Evolutionary conservation across 2,113 vertebrate genomes (phyloP), one percentile per base, ranked within the genome.

Genomic region (Cercopithecus mona): DNA sequence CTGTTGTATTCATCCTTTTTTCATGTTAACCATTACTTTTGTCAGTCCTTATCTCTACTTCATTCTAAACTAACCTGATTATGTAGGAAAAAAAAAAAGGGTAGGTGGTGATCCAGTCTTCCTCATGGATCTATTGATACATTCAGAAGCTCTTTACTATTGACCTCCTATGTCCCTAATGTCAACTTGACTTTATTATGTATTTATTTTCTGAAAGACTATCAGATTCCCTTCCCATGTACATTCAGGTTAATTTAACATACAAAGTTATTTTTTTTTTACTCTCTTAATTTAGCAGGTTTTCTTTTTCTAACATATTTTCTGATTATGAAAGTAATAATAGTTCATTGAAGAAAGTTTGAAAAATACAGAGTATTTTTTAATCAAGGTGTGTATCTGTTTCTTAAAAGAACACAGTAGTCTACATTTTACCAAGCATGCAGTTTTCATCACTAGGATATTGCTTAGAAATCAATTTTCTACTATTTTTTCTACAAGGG

Each of bases 161-260:
- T 14, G 61, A 64, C 61, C 27, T 90, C 40, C 11, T 85, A 5
- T 30, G n/a, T 78, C 20, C 30, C 81, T 91, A 80, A 76, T 91
- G 72, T 73, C 35, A 78, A 14, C 30, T 70, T 75, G n/a, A 84
- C 18, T 73, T 85, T 93, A 35, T 72, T 81, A 38, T 52, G 5
- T 95, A n/a, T 96, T 57, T 86, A 59, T 93, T 96, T 97, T 55
- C 38, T 93, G n/a, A 35, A 50, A 90, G n/a, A 96, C 76, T 85
- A 12, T 91, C n/a, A 92, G 27, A 64, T 76, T 92, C 23, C n/a
- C 10, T 82, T 93, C 52, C 14, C 30, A 59, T 87, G 38, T 6
- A 68, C 3, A 85, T 48, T 90, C 25, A 73, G 38, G 32, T 84
- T 96, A 80, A 92, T 86, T 91, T 84, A 91, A 86, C 10, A 82